These are phyloP conservation scores for Drosophila ochracea DNA, from an alignment of 2,888 invertebrate species.

Conservation along the genomic window DNA sequence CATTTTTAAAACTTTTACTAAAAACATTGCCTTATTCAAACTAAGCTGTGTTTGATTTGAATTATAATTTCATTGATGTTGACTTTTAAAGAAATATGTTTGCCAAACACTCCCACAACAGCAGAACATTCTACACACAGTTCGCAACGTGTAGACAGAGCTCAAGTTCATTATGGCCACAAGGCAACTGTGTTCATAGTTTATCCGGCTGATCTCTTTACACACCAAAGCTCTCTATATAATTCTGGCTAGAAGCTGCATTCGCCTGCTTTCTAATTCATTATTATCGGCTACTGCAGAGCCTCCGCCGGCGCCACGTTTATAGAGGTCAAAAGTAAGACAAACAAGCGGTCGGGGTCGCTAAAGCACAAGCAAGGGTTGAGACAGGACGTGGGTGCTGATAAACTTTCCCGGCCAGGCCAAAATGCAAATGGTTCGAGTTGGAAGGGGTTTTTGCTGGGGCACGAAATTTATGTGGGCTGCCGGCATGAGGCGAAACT, in stretches of 20 bases:
- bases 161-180: constrained; percentile 36
- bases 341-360: constrained; percentile 69
- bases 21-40: neutral
- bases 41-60: neutral
- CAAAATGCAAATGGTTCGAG: constrained; percentile 40
- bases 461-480: constrained; percentile 75
- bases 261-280: constrained; percentile 58
- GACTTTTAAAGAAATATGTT: neutral
- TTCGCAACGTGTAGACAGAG: neutral
- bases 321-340: constrained; percentile 81
- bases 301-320: constrained; percentile 51
- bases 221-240: constrained; percentile 25
- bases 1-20: neutral
- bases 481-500: constrained; percentile 69
- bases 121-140: neutral
- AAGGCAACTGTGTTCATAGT: constrained; percentile 31
- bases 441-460: constrained; percentile 14
- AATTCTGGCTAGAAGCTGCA: constrained; percentile 26
- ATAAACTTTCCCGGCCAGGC: constrained; percentile 70
- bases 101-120: neutral
- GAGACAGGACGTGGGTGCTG: constrained; percentile 45
- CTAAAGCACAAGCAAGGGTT: constrained; percentile 14
- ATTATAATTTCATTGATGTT: neutral
- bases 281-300: constrained; percentile 68
- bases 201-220: constrained; percentile 43